Percentiles rank a stretch among this genome's conserved stretches.
Conservation (phyloP, 2,888 invertebrate species). For the Temnothorax unifasciatus region DNA sequence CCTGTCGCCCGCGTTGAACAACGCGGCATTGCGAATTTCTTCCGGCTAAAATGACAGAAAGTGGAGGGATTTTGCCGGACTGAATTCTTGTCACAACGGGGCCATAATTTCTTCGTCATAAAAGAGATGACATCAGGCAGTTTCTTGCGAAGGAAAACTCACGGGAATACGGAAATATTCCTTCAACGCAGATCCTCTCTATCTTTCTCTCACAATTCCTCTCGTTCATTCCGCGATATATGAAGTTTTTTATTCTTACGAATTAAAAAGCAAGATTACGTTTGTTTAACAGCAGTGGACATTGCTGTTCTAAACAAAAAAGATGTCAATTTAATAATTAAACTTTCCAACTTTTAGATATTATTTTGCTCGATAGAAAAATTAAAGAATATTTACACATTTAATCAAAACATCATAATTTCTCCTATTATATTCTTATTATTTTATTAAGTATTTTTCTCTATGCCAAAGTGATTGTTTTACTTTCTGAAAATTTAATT, state of each 20-base stretch:
- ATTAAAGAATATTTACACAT: background rate
- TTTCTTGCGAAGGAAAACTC: slow-evolving; percentile 48
- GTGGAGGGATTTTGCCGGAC: slow-evolving; percentile 42
- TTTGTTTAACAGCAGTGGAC: background rate
- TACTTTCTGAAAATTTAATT: slow-evolving; percentile 16
- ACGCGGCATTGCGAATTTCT: slow-evolving; percentile 19
- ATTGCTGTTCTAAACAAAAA: background rate
- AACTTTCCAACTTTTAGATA: background rate
- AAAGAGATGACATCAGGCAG: slow-evolving; percentile 42
- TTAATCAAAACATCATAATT: background rate
- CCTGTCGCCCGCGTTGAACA: background rate
- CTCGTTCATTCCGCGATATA: background rate
- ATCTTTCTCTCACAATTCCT: background rate
- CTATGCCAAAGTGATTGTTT: background rate
- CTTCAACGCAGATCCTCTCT: background rate
- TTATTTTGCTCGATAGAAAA: background rate
- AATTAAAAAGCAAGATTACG: slow-evolving; percentile 26
- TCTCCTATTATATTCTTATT: background rate
- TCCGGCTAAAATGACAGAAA: slow-evolving; percentile 47
- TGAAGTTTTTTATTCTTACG: slow-evolving; percentile 6
- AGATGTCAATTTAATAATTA: background rate
- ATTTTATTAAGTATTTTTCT: background rate
- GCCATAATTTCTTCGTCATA: slow-evolving; percentile 59
- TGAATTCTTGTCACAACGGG: slow-evolving; percentile 56
- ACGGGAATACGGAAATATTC: slow-evolving; percentile 59